phyloP scores from a whole-genome alignment of 2,113 vertebrate genomes.

The Ageneiosus marmoratus region DNA sequence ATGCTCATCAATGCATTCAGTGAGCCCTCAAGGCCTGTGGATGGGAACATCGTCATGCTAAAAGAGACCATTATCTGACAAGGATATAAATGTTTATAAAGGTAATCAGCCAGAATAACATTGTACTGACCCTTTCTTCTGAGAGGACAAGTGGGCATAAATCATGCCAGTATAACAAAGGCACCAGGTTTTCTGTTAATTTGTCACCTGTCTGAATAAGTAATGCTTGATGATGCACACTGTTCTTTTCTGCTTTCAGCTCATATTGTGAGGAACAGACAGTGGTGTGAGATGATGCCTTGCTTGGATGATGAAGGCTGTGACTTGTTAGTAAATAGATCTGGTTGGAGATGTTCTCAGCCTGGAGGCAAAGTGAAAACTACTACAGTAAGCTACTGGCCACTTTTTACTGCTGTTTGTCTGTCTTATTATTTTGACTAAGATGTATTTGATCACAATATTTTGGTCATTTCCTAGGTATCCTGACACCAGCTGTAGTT shows the following conservation, averaged over 20 bases:
- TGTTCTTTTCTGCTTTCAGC: constrained; percentile 35
- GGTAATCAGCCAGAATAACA: neutral
- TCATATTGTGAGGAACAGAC: constrained; percentile 79
- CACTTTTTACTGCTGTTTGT: constrained; percentile 6
- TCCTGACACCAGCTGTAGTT: constrained; percentile 86
- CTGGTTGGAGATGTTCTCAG: constrained; percentile 98
- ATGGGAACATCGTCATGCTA: neutral
- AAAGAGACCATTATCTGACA: neutral
- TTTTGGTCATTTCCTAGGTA: constrained; percentile 74
- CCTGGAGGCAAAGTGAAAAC: constrained; percentile 96
- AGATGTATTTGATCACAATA: constrained; percentile 5
- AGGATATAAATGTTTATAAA: neutral
- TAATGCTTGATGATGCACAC: neutral
- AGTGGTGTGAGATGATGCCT: constrained; percentile 99
- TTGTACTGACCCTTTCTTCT: neutral
- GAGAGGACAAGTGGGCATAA: neutral
- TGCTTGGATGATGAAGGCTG: constrained; percentile 98
- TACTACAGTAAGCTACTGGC: constrained; percentile 83
- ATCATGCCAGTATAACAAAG: neutral
- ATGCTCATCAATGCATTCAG: neutral
- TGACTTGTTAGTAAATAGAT: constrained; percentile 94
- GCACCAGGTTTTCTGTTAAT: neutral
- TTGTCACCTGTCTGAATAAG: constrained; percentile 1
- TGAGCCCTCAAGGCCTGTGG: neutral
- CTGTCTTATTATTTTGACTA: neutral